A percentile compares a stretch with the other conserved stretches of the same genome.
Evolutionary conservation across 2,888 invertebrate genomes (phyloP).

Genomic region (Oligia strigilis): DNA sequence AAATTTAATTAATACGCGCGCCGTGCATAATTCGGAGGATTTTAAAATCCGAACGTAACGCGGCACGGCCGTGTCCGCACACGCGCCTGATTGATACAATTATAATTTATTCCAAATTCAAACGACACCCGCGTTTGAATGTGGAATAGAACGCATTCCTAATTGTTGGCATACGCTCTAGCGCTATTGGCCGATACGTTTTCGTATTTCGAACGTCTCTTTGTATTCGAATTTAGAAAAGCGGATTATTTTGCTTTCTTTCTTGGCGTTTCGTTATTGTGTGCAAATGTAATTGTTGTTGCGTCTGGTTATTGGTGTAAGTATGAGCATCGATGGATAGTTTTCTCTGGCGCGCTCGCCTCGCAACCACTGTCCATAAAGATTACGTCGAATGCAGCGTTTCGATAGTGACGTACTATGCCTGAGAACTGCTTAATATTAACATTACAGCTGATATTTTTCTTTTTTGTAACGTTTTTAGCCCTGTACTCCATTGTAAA

Average conservation of each 20-base stretch:
- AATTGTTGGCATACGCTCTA: conserved; percentile 88
- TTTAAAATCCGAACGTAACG: conserved; percentile 74
- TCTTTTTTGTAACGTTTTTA: conserved; percentile 64
- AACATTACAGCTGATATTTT: conserved; percentile 68
- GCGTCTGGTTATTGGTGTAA: conserved; percentile 84
- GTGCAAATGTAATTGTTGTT: conserved; percentile 88
- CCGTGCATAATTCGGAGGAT: conserved; percentile 75
- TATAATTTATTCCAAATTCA: conserved; percentile 82
- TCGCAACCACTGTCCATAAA: conserved; percentile 69
- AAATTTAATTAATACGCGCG: conserved; percentile 79
- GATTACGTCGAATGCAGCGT: conserved; percentile 55
- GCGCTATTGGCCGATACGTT: conserved; percentile 85
- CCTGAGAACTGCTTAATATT: conserved; percentile 62
- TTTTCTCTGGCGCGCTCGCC: conserved; percentile 64
- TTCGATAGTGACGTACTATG: conserved; percentile 49
- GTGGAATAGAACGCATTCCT: conserved; percentile 87
- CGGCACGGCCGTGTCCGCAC: conserved; percentile 48
- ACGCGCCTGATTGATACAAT: conserved; percentile 68
- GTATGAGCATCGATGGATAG: conserved; percentile 76
- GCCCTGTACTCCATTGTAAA: conserved; percentile 22
- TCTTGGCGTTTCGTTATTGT: conserved; percentile 83
- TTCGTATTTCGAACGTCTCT: conserved; percentile 86
- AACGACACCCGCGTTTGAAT: conserved; percentile 81
- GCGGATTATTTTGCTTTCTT: conserved; percentile 86
- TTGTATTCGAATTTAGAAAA: conserved; percentile 89